A percentile compares a stretch with the other conserved stretches of the same genome.
Evolutionary conservation across 2,113 vertebrate species (phyloP).

Genomic region (Leptodactylus fuscus): DNA sequence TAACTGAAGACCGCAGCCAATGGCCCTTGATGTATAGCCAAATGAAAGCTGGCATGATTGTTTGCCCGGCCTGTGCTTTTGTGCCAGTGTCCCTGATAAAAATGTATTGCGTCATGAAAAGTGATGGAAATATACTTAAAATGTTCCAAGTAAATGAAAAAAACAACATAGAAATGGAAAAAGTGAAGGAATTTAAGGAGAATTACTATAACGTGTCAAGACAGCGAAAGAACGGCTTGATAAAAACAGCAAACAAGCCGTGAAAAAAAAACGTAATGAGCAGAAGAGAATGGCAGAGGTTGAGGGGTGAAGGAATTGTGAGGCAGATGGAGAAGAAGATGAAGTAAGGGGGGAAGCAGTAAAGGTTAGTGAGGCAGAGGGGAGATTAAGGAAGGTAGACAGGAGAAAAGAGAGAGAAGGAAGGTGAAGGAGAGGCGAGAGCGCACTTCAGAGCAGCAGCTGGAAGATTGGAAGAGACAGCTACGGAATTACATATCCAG

Average conservation of each 20-base stretch:
- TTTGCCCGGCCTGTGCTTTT: background rate
- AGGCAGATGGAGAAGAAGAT: slow-evolving; percentile 21
- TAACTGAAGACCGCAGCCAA: background rate
- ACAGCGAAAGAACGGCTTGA: background rate
- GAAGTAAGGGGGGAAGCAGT: slow-evolving; percentile 21
- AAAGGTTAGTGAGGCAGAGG: slow-evolving; percentile 19
- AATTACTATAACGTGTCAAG: slow-evolving; percentile 9
- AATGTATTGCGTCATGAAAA: background rate
- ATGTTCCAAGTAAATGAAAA: background rate
- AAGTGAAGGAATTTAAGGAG: background rate
- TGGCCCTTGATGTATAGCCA: background rate
- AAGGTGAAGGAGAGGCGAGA: slow-evolving; percentile 37
- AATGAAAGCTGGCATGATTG: background rate
- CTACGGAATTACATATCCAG: slow-evolving; percentile 65
- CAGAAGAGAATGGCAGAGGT: slow-evolving; percentile 10
- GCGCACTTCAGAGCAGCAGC: slow-evolving; percentile 46
- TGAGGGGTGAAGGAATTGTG: slow-evolving; percentile 16
- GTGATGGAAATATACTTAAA: background rate
- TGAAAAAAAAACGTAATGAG: background rate
- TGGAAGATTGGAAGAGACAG: slow-evolving; percentile 62
- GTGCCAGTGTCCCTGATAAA: background rate
- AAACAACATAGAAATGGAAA: background rate
- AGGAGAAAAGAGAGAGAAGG: slow-evolving; percentile 6
- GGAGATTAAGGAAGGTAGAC: slow-evolving; percentile 23
- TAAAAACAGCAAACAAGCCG: slow-evolving; percentile 22